phyloP scores from a whole-genome alignment of 2,888 invertebrate genomes.

The Gryllus longicercus region DNA sequence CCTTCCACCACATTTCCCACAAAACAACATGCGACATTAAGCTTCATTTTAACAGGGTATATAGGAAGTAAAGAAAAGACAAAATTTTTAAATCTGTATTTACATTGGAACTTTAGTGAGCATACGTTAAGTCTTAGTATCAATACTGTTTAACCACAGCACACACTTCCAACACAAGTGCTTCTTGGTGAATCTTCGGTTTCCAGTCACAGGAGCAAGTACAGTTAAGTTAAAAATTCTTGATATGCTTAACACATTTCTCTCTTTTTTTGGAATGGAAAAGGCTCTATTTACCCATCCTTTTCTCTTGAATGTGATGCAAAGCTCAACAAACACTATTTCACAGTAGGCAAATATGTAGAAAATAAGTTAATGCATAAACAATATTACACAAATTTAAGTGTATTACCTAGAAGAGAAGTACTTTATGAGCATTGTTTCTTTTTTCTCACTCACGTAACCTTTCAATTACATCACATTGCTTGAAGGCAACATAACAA shows the following conservation, averaged over 20 bases:
- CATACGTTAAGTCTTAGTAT: background rate
- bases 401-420: background rate
- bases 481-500: background rate
- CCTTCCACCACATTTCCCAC: no score
- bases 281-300: background rate
- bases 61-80: background rate
- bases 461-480: conserved; percentile 1
- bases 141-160: conserved; percentile 11
- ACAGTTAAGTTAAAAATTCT: background rate
- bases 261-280: background rate
- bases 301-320: background rate
- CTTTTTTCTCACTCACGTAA: background rate
- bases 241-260: conserved; percentile 17
- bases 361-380: background rate
- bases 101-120: conserved; percentile 17
- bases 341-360: background rate
- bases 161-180: conserved; percentile 4
- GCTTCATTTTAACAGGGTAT: no score
- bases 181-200: background rate
- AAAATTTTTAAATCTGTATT: background rate
- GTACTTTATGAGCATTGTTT: background rate
- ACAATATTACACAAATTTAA: background rate
- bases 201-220: background rate
- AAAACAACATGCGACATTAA: no score
- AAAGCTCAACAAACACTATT: conserved; percentile 4